These are phyloP conservation scores for Tautogolabrus adspersus DNA, from an alignment of 2,113 vertebrate genomes.

Conservation along the genomic window DNA sequence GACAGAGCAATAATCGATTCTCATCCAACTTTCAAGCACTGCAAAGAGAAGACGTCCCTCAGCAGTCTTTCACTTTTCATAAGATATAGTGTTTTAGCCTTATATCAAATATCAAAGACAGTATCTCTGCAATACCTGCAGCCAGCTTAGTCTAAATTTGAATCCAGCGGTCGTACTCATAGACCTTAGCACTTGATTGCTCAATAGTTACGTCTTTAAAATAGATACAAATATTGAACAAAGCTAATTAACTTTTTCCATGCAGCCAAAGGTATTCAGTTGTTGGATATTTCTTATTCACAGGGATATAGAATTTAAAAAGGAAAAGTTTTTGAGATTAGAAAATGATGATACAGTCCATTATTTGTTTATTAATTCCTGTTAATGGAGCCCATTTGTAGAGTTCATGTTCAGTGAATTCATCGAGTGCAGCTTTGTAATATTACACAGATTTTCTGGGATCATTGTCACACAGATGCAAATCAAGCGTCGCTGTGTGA, in stretches of 20 bases:
- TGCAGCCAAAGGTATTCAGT: not conserved
- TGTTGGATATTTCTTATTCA: not conserved
- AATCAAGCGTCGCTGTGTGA: not conserved
- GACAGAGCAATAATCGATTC: constrained; percentile 22
- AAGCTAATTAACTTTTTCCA: no score
- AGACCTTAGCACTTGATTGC: no score
- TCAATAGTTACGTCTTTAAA: no score
- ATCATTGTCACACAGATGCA: not conserved
- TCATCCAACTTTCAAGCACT: not conserved
- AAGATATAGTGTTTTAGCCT: no score
- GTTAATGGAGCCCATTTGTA: not conserved
- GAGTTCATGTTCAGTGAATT: not conserved
- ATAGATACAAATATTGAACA: no score
- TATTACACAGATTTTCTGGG: not conserved
- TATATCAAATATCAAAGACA: no score
- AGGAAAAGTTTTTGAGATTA: no score
- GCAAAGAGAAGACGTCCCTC: not conserved
- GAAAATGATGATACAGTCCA: no score
- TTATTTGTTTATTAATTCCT: not conserved
- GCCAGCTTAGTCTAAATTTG: no score
- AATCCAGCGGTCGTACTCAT: no score
- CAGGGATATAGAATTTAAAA: no score
- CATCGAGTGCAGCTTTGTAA: not conserved
- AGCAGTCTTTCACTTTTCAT: not conserved
- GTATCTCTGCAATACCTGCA: no score